A percentile compares a stretch with the other conserved stretches of the same genome.
phyloP scores from a whole-genome alignment of 2,113 vertebrate genomes.

The Romanogobio albipinnatus region DNA sequence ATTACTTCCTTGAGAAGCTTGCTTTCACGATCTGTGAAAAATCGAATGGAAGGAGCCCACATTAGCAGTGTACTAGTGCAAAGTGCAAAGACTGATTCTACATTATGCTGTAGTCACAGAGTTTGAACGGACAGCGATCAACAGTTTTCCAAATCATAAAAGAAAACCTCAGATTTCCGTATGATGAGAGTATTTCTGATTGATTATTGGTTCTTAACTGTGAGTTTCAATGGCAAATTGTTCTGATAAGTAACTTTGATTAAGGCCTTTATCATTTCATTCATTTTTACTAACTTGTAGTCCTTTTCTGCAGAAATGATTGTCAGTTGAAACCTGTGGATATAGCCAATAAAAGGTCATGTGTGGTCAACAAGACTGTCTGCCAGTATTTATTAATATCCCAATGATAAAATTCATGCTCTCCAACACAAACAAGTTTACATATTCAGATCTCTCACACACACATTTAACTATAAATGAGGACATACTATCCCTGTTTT shows the following conservation, averaged over 20 bases:
- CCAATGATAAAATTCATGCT: not conserved
- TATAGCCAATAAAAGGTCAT: constrained; percentile 56
- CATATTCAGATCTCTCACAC: not conserved
- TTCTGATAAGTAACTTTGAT: not conserved
- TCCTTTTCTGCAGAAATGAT: constrained; percentile 50
- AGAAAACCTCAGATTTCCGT: not conserved
- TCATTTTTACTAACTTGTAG: constrained; percentile 55
- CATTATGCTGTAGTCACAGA: not conserved
- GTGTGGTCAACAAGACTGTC: constrained; percentile 51
- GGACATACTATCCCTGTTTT: not conserved
- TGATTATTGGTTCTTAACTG: not conserved
- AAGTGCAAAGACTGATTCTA: not conserved
- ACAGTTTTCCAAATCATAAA: not conserved
- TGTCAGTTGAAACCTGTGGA: constrained; percentile 55
- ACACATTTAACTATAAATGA: not conserved
- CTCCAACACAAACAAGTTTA: not conserved
- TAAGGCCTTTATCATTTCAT: not conserved
- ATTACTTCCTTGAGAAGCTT: not conserved
- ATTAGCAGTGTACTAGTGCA: not conserved
- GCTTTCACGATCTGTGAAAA: not conserved
- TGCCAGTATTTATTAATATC: constrained; percentile 16
- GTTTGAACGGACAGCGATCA: not conserved
- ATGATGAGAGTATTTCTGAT: not conserved
- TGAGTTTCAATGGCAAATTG: not conserved
- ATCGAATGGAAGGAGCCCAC: not conserved